A percentile compares a stretch with the other conserved stretches of the same genome.
phyloP scores from a whole-genome alignment of 2,888 invertebrate species.

The Sesia bembeciformis region DNA sequence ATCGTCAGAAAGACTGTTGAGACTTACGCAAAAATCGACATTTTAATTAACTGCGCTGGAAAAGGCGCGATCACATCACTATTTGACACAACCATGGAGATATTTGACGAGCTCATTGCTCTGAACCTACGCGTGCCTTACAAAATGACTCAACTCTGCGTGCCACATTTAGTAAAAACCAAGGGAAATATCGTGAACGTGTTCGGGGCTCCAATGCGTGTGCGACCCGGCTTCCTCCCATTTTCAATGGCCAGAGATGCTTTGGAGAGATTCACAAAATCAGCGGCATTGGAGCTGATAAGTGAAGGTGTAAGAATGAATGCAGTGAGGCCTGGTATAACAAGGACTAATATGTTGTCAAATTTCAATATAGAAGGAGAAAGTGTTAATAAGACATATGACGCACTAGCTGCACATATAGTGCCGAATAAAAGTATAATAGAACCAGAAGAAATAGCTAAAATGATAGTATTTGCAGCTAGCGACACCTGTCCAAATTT shows the following conservation, averaged over 20 bases:
- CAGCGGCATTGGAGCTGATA: conserved; percentile 37
- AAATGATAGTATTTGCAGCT: conserved; percentile 37
- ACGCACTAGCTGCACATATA: conserved; percentile 19
- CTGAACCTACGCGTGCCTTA: conserved; percentile 43
- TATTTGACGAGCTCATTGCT: conserved; percentile 38
- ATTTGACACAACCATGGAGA: conserved; percentile 36
- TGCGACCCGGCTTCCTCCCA: conserved; percentile 36
- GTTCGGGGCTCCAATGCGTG: conserved; percentile 29
- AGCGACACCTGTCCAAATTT: conserved; percentile 36
- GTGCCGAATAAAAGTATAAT: conserved; percentile 35
- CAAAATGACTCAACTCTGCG: conserved; percentile 35
- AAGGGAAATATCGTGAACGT: conserved; percentile 47
- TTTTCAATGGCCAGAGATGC: conserved; percentile 38
- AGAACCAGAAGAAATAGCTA: conserved; percentile 44
- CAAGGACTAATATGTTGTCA: conserved; percentile 36
- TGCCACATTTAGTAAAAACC: conserved; percentile 32
- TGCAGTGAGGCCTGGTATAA: conserved; percentile 43
- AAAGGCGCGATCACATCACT: conserved; percentile 33
- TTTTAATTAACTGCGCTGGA: conserved; percentile 43
- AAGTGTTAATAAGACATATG: conserved; percentile 27
- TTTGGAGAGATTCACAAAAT: conserved; percentile 37
- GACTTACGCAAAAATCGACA: conserved; percentile 30
- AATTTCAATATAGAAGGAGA: conserved; percentile 39
- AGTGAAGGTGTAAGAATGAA: conserved; percentile 45
- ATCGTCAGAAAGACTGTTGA: conserved; percentile 35